phyloP scores from a whole-genome alignment of 2,888 invertebrate genomes.

The Andrena flavipes region DNA sequence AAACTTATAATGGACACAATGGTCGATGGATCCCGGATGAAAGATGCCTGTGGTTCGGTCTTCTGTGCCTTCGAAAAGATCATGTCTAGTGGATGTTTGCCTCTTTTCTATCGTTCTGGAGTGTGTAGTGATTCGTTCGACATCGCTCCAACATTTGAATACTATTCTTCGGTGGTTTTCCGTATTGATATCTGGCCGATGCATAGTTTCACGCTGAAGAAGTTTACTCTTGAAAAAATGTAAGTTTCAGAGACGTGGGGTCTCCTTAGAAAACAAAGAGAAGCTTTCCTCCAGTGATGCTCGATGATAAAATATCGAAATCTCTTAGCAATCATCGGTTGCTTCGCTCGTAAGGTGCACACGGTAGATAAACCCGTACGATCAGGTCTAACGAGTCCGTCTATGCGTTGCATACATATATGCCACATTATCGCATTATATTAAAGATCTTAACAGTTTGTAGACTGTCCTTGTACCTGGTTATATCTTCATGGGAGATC shows the following conservation, averaged over 20 bases:
- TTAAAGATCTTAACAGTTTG: slow-evolving; percentile 1
- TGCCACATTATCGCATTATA: slow-evolving; percentile 38
- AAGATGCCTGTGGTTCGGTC: slow-evolving; percentile 68
- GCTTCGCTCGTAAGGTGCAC: slow-evolving; percentile 2
- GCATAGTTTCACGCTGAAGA: neutral
- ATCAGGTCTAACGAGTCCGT: slow-evolving; percentile 62
- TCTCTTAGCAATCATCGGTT: neutral
- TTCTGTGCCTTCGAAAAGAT: slow-evolving; percentile 72
- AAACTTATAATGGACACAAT: slow-evolving; percentile 78
- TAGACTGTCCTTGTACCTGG: slow-evolving; percentile 3
- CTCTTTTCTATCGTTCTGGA: slow-evolving; percentile 45
- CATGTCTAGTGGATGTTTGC: slow-evolving; percentile 78
- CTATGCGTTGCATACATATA: slow-evolving; percentile 8
- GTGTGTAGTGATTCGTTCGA: neutral
- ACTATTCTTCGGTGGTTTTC: neutral
- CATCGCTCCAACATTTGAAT: neutral
- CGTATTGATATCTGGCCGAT: neutral
- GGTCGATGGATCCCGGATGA: slow-evolving; percentile 70
- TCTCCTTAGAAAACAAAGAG: too few species aligned
- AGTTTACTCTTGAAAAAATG: neutral
- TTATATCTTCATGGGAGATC: slow-evolving; percentile 7
- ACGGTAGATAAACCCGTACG: slow-evolving; percentile 30
- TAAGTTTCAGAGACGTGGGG: too few species aligned
- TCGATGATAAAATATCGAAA: neutral
- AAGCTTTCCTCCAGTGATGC: too few species aligned